Conservation (phyloP, 2,797 vertebrate species). For the Macropodus opercularis region DNA sequence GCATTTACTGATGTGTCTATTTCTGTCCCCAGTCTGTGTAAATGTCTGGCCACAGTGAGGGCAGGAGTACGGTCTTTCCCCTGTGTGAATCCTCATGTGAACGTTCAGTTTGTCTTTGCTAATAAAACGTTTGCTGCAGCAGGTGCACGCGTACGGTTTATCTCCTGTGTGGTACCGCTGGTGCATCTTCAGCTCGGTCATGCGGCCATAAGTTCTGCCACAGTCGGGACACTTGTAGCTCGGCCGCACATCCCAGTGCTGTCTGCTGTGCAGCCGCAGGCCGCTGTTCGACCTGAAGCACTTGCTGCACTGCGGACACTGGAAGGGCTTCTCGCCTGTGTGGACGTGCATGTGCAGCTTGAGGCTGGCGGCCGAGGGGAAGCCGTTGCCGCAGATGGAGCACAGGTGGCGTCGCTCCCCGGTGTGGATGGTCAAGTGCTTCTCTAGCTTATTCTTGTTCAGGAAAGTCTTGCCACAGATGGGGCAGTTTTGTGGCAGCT, state of each 20-base stretch:
- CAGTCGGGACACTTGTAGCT: conserved; percentile 71
- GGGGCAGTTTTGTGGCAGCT: conserved; percentile 73
- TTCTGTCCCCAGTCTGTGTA: conserved; percentile 76
- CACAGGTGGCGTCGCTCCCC: conserved; percentile 82
- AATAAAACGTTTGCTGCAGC: conserved; percentile 75
- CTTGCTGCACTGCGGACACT: conserved; percentile 71
- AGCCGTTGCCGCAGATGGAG: conserved; percentile 82
- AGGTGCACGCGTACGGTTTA: conserved; percentile 69
- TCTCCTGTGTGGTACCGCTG: conserved; percentile 79
- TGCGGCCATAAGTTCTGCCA: conserved; percentile 71
- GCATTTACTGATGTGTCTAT: conserved; percentile 74
- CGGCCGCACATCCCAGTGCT: conserved; percentile 73
- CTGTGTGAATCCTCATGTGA: conserved; percentile 77
- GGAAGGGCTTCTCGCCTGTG: conserved; percentile 70
- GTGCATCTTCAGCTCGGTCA: conserved; percentile 78
- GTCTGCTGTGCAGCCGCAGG: conserved; percentile 67
- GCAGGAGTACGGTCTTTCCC: conserved; percentile 75
- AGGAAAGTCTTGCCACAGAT: conserved; percentile 84
- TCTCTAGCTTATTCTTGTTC: conserved; percentile 83
- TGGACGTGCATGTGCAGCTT: conserved; percentile 83
- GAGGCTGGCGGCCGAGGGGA: conserved; percentile 82
- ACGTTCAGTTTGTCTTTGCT: conserved; percentile 76
- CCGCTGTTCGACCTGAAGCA: conserved; percentile 68
- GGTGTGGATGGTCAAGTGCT: conserved; percentile 84
- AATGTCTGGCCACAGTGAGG: conserved; percentile 74